Conservation (phyloP, 2,888 invertebrate genomes). For the Ypsolopha sequella region DNA sequence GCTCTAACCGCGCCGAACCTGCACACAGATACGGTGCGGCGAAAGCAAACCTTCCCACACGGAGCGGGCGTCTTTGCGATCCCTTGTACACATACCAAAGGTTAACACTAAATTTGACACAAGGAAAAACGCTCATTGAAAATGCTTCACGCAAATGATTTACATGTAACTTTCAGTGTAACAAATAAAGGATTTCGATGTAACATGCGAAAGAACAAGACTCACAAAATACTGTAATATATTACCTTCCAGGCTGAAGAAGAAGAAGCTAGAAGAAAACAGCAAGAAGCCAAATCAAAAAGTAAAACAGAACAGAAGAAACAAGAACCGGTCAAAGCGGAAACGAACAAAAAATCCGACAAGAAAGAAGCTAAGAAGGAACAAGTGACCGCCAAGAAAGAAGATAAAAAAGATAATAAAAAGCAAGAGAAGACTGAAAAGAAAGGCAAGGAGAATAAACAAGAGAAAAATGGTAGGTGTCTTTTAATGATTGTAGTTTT, state of each 20-base stretch:
- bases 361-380: slow-evolving; percentile 20
- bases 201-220: neutral
- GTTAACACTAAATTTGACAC: too few species aligned
- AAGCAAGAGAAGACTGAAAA: slow-evolving; percentile 23
- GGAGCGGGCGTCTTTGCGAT: too few species aligned
- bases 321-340: slow-evolving; percentile 17
- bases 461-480: slow-evolving; percentile 36
- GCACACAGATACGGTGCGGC: too few species aligned
- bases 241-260: slow-evolving; percentile 32
- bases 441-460: slow-evolving; percentile 34
- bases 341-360: neutral
- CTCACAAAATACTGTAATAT: neutral
- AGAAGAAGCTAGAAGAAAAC: slow-evolving; percentile 29
- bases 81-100: too few species aligned
- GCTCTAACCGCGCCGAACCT: too few species aligned
- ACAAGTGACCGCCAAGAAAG: slow-evolving; percentile 15
- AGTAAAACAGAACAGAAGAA: slow-evolving; percentile 29
- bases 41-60: too few species aligned
- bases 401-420: slow-evolving; percentile 7
- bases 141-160: too few species aligned
- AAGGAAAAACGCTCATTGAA: too few species aligned
- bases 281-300: slow-evolving; percentile 15
- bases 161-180: too few species aligned
- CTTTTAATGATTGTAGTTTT: too few species aligned
- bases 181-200: too few species aligned